Base-by-base conservation (phyloP, 2,113 vertebrate species). In the Xiphorhynchus elegans region DNA sequence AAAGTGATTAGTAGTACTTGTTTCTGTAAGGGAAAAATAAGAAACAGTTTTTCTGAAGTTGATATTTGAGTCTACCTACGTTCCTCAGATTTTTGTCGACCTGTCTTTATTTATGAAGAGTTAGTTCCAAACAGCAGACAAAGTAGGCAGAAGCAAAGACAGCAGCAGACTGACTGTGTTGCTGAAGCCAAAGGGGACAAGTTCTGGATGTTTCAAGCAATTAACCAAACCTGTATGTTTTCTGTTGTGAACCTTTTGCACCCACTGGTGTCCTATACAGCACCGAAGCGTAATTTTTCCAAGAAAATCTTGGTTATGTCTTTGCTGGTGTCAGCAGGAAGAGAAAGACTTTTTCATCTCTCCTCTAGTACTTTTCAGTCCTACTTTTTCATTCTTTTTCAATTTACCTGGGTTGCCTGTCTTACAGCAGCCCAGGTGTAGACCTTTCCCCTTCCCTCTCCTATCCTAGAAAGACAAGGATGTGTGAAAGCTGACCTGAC, bases 171-270 rank as follows among this genome's bases (percentile, higher is more conserved):
- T 46, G 21, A 49, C 21, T 87, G 3, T 26, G 7, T 28, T 84
- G 40, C 18, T 56, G 40, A 52, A 80, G 80, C 18, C n/a, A 35
- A 69, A 66, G 50, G 17, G 31, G 37, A 19, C 11, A 59, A n/a
- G 3, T 37, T 73, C 66, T 44, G 40, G 25, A 17, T 74, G 24
- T 66, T 91, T 93, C n/a, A 40, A 29, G 8, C 35, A 53, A 52
- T 31, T 0, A 0, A 40, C 10, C 26, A 49, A 75, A 69, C 15
- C 12, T 67, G 7, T 67, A 21, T 33, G 13, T n/a, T 23, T 2
- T 60, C 20, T 76, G 46, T 50, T 64, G 29, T 17, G 56, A 39
- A 55, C 13, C 31, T 13, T 76, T 59, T 39, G 11, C 33, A 73
- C 19, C 11, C 40, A 29, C 18, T 3, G 0, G 9, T 49, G 14